Evolutionary conservation across 2,888 invertebrate genomes (phyloP), one percentile per base, ranked within the genome.

Genomic region (Phaonia tiefii): DNA sequence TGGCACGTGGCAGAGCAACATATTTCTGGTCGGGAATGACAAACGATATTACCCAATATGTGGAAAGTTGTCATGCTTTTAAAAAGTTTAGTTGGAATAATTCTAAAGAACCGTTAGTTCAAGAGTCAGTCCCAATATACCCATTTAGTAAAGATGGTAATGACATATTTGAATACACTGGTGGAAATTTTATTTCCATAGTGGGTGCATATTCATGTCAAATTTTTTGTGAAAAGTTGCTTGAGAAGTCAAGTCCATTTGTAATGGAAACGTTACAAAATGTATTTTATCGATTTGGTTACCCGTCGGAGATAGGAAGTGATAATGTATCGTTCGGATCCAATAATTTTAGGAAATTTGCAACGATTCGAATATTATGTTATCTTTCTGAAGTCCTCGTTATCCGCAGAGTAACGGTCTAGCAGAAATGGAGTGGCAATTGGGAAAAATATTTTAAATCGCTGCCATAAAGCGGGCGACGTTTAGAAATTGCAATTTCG

Each of bases 341-440:
- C 11, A 37, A 37, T 2, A 58, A 75, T 26, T 67, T 75, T 39
- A 15, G 58, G 46, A 5, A 1, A 2, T 75, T 58, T 49, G 58
- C 67, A 46, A n/a, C 39, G 49, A 75, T 2, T 25, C 11, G 25
- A 67, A 66, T 65, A 71, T 71, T 85, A 20, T 86, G 84, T 13
- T 79, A 84, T 60, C 78, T 83, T 26, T 83, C 73, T 82, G 77
- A 73, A 67, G 76, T 71, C 54, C 77, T 7, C 54, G 66, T 5
- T 67, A 58, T 60, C 66, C 72, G 11, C 65, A 77, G 17, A 70
- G 63, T 37, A 75, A 75, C 26, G 75, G 60, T 10, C 22, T 60
- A 8, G 69, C 70, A 1, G 75, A 75, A 5, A 67, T 8, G 63
- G 54, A 5, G 49, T 67, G 31, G 58, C 69, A 22, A 75, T 72